Percentiles rank a stretch among this genome's conserved stretches.
Evolutionary conservation across 2,888 invertebrate species (phyloP).

Genomic region (Lithodes maja): DNA sequence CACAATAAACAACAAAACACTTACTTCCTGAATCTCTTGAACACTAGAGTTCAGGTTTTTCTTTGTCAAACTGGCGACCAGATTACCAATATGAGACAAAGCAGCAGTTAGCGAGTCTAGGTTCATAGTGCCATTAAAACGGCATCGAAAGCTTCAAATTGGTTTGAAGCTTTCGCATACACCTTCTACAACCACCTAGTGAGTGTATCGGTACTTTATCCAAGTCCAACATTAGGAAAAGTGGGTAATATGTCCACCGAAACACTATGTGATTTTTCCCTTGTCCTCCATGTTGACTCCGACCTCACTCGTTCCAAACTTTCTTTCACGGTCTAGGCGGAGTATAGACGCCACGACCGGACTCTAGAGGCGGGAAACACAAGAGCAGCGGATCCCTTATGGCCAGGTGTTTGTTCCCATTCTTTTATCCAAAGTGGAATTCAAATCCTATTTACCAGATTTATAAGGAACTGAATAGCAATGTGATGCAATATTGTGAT

Average conservation of each 20-base stretch:
- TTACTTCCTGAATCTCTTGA: slow-evolving; percentile 92
- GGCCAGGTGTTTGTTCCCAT: not conserved
- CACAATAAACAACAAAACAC: slow-evolving; percentile 75
- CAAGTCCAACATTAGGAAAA: slow-evolving; percentile 69
- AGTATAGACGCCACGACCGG: slow-evolving; percentile 28
- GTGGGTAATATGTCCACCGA: slow-evolving; percentile 40
- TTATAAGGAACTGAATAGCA: not conserved
- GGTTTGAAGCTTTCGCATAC: slow-evolving; percentile 88
- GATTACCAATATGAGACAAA: slow-evolving; percentile 98
- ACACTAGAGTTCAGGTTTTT: slow-evolving; percentile 94
- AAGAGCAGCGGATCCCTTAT: slow-evolving; percentile 12
- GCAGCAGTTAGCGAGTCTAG: slow-evolving; percentile 99
- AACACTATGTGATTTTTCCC: slow-evolving; percentile 59
- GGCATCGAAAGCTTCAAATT: slow-evolving; percentile 96
- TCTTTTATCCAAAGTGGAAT: not conserved
- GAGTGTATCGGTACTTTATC: slow-evolving; percentile 55
- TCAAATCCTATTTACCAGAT: slow-evolving; percentile 26
- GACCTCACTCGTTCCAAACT: slow-evolving; percentile 13
- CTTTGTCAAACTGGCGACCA: slow-evolving; percentile 95
- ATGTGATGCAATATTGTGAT: slow-evolving; percentile 17
- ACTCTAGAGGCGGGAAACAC: not conserved
- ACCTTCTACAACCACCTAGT: slow-evolving; percentile 66
- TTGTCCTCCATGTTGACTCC: slow-evolving; percentile 64
- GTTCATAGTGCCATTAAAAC: slow-evolving; percentile 97
- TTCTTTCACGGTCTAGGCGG: slow-evolving; percentile 15